Evolutionary conservation across 1,140 invertebrate genomes (phyloP).

Genomic region (Zeugodacus cucurbitae): DNA sequence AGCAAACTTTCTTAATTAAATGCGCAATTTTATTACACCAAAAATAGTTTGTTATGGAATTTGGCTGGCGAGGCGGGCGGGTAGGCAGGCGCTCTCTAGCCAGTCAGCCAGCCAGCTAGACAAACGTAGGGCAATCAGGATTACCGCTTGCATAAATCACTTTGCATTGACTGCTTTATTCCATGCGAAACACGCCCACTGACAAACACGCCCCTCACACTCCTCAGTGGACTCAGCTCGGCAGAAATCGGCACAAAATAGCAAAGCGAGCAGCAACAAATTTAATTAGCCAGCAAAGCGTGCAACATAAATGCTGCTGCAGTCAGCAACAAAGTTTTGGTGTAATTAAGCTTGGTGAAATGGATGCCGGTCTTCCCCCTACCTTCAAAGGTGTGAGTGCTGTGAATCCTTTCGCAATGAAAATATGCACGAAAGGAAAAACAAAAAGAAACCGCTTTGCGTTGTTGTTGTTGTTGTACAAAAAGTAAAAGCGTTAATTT

Average conservation of each 20-base stretch:
- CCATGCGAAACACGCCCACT: neutral
- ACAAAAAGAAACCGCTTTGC: neutral
- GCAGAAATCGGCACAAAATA: neutral
- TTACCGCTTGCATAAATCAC: slow-evolving; percentile 34
- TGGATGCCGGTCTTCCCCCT: neutral
- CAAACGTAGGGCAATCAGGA: neutral
- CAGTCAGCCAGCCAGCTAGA: neutral
- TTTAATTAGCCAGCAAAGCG: slow-evolving; percentile 38
- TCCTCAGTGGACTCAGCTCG: neutral
- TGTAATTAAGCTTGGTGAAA: slow-evolving; percentile 32
- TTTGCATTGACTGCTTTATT: neutral
- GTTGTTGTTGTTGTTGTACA: neutral
- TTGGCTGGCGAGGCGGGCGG: neutral
- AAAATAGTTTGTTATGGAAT: slow-evolving; percentile 30
- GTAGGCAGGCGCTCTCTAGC: no score
- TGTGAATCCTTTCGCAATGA: neutral
- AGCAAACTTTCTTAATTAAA: slow-evolving; percentile 38
- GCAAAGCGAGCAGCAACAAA: neutral
- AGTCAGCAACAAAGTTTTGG: slow-evolving; percentile 36
- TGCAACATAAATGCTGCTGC: slow-evolving; percentile 30
- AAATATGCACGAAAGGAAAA: neutral
- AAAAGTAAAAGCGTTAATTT: slow-evolving; percentile 28
- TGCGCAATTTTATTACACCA: slow-evolving; percentile 39
- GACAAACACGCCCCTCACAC: neutral
- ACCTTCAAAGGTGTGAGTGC: neutral